These are phyloP conservation scores for Pseudobourletiella spinata DNA, from an alignment of 1,140 invertebrate genomes.

Conservation along the genomic window DNA sequence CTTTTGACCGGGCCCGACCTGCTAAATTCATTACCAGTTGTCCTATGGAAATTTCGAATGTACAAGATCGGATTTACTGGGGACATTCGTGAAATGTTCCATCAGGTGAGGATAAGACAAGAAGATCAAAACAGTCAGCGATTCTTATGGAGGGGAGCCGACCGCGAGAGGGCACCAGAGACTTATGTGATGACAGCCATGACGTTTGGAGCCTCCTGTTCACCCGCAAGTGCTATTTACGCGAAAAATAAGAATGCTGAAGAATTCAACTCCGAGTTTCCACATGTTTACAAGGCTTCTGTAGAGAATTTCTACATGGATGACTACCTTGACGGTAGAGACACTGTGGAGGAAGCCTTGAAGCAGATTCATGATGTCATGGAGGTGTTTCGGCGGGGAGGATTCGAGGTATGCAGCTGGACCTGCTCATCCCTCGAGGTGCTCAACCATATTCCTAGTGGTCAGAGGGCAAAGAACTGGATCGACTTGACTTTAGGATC, in stretches of 20 bases:
- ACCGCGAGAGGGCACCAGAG: neutral
- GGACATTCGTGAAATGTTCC: slow-evolving; percentile 30
- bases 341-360: slow-evolving; percentile 17
- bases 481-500: slow-evolving; percentile 16
- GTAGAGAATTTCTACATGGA: slow-evolving; percentile 20
- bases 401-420: slow-evolving; percentile 12
- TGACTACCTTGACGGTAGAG: slow-evolving; percentile 18
- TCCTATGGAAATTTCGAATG: slow-evolving; percentile 37
- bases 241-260: slow-evolving; percentile 17
- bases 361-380: slow-evolving; percentile 8
- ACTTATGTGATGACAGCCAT: neutral
- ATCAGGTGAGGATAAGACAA: neutral
- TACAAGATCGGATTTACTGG: slow-evolving; percentile 32
- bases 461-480: slow-evolving; percentile 24
- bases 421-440: neutral
- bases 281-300: slow-evolving; percentile 4
- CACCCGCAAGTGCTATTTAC: too few species aligned
- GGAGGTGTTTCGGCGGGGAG: neutral
- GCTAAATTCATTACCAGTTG: slow-evolving; percentile 30
- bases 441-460: slow-evolving; percentile 24
- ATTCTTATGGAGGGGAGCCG: slow-evolving; percentile 1
- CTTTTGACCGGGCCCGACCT: slow-evolving; percentile 36
- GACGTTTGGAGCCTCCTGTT: too few species aligned
- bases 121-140: neutral
- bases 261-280: neutral